Evolutionary conservation across 2,888 invertebrate species (phyloP), one percentile per base, ranked within the genome.

Genomic region (Sphinx pinastri): DNA sequence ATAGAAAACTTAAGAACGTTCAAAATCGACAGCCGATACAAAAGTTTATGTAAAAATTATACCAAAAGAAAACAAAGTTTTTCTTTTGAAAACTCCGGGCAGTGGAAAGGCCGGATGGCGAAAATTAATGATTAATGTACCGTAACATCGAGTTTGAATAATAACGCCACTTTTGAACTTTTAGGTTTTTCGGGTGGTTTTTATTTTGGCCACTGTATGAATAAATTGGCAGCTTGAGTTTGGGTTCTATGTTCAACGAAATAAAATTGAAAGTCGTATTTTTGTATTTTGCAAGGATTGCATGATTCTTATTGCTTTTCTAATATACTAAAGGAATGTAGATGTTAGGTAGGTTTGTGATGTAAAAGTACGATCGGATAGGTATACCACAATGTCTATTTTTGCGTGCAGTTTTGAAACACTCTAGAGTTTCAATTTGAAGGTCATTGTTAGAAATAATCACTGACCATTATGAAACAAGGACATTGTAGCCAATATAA

Each of bases 81-180:
- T 31, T 19, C 57, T 13, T 63, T 47, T 16, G 38, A 58, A 70
- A 59, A 31, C 67, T 67, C 49, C 51, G 72, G 72, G 68, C 72
- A 70, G 68, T 71, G 72, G 68, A 73, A 74, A 70, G 72, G 68
- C 52, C 54, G 59, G 73, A 73, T 71, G 73, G 74, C 67, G 71
- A 75, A 77, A 81, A 80, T 80, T 80, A 82, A 82, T 81, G 84
- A 80, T 75, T 77, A 80, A 76, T 78, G 77, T 78, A 75, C 71
- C 73, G 76, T 79, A 75, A 76, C 79, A 78, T 77, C 63, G 78
- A 72, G 67, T 58, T 70, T 70, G 67, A 70, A 70, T 70, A 70
- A 70, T 70, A 67, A 67, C 60, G 52, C 45, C 60, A 69, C 60
- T 69, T 69, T 63, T 63, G 49, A 54, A 69, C 60, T 69, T 69